A percentile compares a stretch with the other conserved stretches of the same genome.
Evolutionary conservation across 2,113 vertebrate species (phyloP).

Genomic region (Montifringilla adamsi): DNA sequence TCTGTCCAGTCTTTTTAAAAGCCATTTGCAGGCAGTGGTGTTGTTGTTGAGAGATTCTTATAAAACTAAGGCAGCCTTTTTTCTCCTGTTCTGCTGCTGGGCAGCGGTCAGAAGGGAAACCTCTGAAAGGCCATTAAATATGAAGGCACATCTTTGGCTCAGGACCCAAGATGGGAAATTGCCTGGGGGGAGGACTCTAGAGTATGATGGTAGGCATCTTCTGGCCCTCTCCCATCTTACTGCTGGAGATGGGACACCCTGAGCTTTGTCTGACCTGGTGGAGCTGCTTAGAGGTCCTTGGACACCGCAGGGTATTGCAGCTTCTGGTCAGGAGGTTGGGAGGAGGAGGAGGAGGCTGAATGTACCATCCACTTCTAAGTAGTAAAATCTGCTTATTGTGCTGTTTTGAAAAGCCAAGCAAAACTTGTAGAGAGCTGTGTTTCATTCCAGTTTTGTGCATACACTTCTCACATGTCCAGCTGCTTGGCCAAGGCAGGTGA

Average conservation of each 20-base stretch:
- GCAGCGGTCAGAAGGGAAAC: not conserved
- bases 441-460: not conserved
- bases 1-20: not conserved
- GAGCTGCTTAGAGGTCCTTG: not conserved
- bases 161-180: not conserved
- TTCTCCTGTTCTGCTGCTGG: not conserved
- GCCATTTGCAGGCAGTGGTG: not conserved
- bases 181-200: not conserved
- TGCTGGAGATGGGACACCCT: not conserved
- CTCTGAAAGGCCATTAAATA: not conserved
- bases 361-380: not conserved
- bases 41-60: not conserved
- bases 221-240: not conserved
- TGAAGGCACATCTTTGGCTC: not conserved
- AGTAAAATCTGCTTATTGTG: not conserved
- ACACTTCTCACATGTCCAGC: rapidly evolving
- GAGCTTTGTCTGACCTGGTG: not conserved
- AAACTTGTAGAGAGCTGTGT: not conserved
- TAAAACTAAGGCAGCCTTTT: not conserved
- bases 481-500: not conserved
- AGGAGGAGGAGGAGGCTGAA: not conserved
- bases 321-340: not conserved
- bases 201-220: not conserved
- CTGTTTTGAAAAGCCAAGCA: not conserved
- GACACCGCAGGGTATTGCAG: not conserved